Base-by-base conservation (phyloP, 2,888 invertebrate genomes). In the Morpho deidamia region DNA sequence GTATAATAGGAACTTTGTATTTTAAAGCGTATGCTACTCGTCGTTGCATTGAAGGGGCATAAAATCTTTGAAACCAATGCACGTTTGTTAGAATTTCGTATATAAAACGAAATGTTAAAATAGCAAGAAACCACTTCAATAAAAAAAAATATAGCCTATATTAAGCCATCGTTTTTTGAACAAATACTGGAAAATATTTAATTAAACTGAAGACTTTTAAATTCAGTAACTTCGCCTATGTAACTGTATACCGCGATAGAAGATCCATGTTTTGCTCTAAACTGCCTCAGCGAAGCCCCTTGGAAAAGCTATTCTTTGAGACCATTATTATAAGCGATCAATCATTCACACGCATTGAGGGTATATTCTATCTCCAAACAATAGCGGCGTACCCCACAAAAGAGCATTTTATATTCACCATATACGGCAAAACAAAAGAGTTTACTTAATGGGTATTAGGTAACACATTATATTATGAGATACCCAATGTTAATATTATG, bases 261-360 rank as follows among this genome's bases (percentile, higher is more conserved):
- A 23, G 23, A 23, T 23, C 23, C 23, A 23, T 23, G 23, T 23
- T 23, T 23, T 23, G 23, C 23, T 23, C 23, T 23, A 23, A 23
- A 23, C 23, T 10, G 39, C 39, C 39, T 39, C 5, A n/a, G 39
- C 39, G 11, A 39, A 39, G 39, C 39, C 39, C 10, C 23, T 10
- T 11, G 8, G 33, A 11, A n/a, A 11, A 11, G 40, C 39, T 51
- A 42, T 12, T 45, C 45, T 37, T 55, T 51, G 57, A 65, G 53
- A 58, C 61, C 48, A 59, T 62, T 61, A 61, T 58, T 47, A 58
- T 49, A 42, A 48, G 60, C 65, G 59, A 74, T 74, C 73, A 69
- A 74, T 74, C 73, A 72, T 55, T 53, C 49, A 58, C 56, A 67
- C 67, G 64, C 69, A 69, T 69, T 69, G 69, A 67, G 64, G 64